Conservation (phyloP, 2,113 vertebrate genomes). For the Macquaria ambigua region DNA sequence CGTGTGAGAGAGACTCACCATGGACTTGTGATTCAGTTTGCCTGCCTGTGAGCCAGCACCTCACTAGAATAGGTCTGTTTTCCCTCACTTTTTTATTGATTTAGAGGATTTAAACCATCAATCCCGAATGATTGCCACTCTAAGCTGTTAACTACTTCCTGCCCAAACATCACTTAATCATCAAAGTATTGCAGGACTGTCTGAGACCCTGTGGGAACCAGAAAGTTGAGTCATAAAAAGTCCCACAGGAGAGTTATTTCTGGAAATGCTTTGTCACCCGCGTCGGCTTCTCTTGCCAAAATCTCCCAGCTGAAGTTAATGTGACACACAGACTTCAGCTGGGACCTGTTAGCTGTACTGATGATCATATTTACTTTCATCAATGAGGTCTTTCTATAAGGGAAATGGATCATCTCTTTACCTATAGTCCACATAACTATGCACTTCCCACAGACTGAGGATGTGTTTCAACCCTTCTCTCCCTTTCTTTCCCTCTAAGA, state of each 20-base stretch:
- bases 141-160: background rate
- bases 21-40: background rate
- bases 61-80: background rate
- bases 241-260: background rate
- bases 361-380: background rate
- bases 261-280: background rate
- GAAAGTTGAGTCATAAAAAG: background rate
- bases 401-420: background rate
- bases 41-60: background rate
- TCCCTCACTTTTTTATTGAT: background rate
- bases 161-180: background rate
- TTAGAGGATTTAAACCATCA: background rate
- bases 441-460: background rate
- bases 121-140: background rate
- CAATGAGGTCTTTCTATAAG: background rate
- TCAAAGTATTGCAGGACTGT: background rate
- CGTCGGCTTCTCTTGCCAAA: background rate
- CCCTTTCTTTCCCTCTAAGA: background rate
- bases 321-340: background rate
- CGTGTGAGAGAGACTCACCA: background rate
- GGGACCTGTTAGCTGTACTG: constrained; percentile 3
- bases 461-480: background rate
- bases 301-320: background rate
- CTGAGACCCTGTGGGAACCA: background rate
- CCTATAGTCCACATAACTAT: background rate